These are phyloP conservation scores for Psittacula echo DNA, from an alignment of 2,797 vertebrate genomes.

Conservation along the genomic window DNA sequence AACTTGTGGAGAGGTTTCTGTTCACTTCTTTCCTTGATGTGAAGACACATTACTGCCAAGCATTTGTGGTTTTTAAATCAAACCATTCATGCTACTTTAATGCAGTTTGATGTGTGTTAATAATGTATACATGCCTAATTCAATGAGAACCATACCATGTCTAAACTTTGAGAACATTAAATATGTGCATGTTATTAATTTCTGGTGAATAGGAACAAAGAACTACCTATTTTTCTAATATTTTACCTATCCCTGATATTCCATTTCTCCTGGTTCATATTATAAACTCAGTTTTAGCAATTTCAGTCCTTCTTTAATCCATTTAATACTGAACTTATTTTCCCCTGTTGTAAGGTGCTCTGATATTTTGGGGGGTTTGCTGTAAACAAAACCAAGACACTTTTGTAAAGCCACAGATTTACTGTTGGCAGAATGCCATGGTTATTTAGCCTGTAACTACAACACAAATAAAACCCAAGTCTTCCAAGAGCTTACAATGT, in stretches of 20 bases:
- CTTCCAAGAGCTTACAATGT: not conserved
- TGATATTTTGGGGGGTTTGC: not conserved
- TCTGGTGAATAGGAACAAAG: constrained; percentile 8
- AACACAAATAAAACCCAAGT: not conserved
- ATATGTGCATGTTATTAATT: constrained; percentile 38
- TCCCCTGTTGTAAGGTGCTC: not conserved
- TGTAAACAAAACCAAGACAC: not conserved
- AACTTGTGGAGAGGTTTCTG: constrained; percentile 9
- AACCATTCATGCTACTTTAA: constrained; percentile 57
- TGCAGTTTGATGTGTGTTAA: constrained; percentile 60
- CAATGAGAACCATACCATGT: not conserved
- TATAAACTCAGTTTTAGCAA: not conserved
- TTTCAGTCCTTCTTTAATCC: not conserved
- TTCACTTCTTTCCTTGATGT: constrained; percentile 22
- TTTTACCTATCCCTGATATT: not conserved
- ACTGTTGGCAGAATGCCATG: not conserved
- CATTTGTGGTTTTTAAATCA: constrained; percentile 54
- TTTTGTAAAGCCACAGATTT: not conserved
- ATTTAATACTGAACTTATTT: not conserved
- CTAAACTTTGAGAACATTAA: constrained; percentile 18
- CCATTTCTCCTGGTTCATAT: not conserved
- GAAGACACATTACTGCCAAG: constrained; percentile 28
- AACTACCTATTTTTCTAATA: not conserved
- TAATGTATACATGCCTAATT: constrained; percentile 55
- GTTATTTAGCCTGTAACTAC: constrained; percentile 20